Percentiles rank a stretch among this genome's conserved stretches.
phyloP scores from a whole-genome alignment of 2,888 invertebrate genomes.

The Didymodactylos carnosus region DNA sequence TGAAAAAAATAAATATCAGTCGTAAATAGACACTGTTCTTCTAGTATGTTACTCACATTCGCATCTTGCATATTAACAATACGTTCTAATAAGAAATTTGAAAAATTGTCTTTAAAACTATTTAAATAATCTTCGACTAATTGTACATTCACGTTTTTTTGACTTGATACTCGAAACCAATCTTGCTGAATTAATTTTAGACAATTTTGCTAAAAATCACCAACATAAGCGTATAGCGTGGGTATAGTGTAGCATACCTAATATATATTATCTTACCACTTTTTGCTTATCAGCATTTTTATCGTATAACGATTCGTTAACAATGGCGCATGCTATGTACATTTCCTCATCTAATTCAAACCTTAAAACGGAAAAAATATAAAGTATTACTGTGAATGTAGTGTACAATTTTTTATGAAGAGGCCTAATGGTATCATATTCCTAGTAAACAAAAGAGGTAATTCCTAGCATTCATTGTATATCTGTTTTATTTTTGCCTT shows the following conservation, averaged over 20 bases:
- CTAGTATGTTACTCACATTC: slow-evolving; percentile 43
- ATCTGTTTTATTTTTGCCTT: no score
- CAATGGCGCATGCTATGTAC: slow-evolving; percentile 54
- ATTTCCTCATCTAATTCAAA: slow-evolving; percentile 39
- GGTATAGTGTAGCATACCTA: not conserved
- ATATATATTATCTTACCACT: slow-evolving; percentile 25
- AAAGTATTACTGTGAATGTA: no score
- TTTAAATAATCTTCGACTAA: slow-evolving; percentile 66
- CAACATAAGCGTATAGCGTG: not conserved
- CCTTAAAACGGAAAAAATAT: no score
- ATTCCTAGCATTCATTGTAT: no score
- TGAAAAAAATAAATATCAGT: slow-evolving; percentile 25
- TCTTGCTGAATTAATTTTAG: slow-evolving; percentile 52
- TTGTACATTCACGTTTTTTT: slow-evolving; percentile 50
- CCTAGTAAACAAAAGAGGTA: no score
- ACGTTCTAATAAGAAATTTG: slow-evolving; percentile 50
- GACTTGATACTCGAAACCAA: slow-evolving; percentile 61
- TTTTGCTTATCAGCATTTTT: slow-evolving; percentile 37
- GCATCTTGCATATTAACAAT: slow-evolving; percentile 65
- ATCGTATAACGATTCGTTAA: slow-evolving; percentile 52
- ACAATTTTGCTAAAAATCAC: slow-evolving; percentile 1
- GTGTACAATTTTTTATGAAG: no score
- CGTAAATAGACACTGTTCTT: no score
- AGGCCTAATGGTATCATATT: no score
- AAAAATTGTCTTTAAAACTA: slow-evolving; percentile 52